A percentile compares a stretch with the other conserved stretches of the same genome.
Conservation (phyloP, 2,888 invertebrate species). For the Nymphalis c-album region DNA sequence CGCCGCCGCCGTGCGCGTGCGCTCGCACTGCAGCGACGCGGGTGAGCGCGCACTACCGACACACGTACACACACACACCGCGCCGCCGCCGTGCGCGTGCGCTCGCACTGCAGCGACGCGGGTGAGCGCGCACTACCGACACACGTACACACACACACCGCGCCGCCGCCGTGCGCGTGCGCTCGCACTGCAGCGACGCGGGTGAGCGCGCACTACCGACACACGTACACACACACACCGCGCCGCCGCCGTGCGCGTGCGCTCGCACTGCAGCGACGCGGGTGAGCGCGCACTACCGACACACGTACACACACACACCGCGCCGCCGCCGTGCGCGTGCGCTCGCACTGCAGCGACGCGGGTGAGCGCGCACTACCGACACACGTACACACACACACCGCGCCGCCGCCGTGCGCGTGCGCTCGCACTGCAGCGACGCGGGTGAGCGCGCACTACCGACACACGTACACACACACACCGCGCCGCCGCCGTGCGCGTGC, state of each 20-base stretch:
- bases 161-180: constrained; percentile 87
- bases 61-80: constrained; percentile 84
- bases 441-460: constrained; percentile 39
- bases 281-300: constrained; percentile 39
- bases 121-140: constrained; percentile 39
- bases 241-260: constrained; percentile 84
- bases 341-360: constrained; percentile 84
- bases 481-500: constrained; percentile 87
- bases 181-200: constrained; percentile 84
- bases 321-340: constrained; percentile 87
- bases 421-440: constrained; percentile 67
- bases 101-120: constrained; percentile 67
- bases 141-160: constrained; percentile 91
- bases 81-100: constrained; percentile 84
- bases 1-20: constrained; percentile 87
- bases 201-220: constrained; percentile 40
- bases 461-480: constrained; percentile 91
- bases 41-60: constrained; percentile 40
- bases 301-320: constrained; percentile 91
- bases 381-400: constrained; percentile 84
- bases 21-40: constrained; percentile 84
- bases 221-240: constrained; percentile 84
- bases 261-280: constrained; percentile 67
- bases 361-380: constrained; percentile 40
- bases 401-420: constrained; percentile 84